Percentiles rank a stretch among this genome's conserved stretches.
Conservation (phyloP, 2,113 vertebrate genomes). For the Cheirogaleus medius region DNA sequence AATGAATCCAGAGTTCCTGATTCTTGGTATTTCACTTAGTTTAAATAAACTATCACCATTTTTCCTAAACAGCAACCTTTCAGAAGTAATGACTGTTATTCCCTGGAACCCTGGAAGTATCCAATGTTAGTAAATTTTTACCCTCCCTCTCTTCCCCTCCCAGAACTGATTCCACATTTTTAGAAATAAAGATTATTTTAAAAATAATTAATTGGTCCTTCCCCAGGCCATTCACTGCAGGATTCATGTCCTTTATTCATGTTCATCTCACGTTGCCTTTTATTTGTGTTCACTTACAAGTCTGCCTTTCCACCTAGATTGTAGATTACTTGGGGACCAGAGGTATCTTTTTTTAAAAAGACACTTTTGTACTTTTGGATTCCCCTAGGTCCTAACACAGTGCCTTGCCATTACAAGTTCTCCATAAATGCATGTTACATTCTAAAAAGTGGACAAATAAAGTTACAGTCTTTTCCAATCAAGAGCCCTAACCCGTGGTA, state of each 20-base stretch:
- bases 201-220: constrained; percentile 57
- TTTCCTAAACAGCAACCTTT: constrained; percentile 65
- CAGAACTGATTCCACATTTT: constrained; percentile 30
- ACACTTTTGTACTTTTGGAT: constrained; percentile 6
- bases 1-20: constrained; percentile 49
- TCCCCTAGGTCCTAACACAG: neutral
- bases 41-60: constrained; percentile 68
- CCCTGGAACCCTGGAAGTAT: constrained; percentile 27
- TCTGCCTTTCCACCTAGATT: constrained; percentile 40
- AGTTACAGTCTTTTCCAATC: neutral
- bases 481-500: neutral
- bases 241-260: constrained; percentile 42
- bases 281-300: constrained; percentile 64
- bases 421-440: neutral
- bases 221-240: constrained; percentile 26
- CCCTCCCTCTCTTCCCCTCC: neutral
- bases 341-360: neutral
- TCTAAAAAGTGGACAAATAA: neutral
- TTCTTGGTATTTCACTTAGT: constrained; percentile 55
- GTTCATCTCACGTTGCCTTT: constrained; percentile 50
- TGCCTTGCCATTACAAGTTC: neutral
- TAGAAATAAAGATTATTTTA: constrained; percentile 50
- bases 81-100: constrained; percentile 59
- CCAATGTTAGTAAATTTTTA: constrained; percentile 46
- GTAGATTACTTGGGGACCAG: constrained; percentile 55